Base-by-base conservation (phyloP, 2,888 invertebrate genomes). In the Antheraea assamensis region DNA sequence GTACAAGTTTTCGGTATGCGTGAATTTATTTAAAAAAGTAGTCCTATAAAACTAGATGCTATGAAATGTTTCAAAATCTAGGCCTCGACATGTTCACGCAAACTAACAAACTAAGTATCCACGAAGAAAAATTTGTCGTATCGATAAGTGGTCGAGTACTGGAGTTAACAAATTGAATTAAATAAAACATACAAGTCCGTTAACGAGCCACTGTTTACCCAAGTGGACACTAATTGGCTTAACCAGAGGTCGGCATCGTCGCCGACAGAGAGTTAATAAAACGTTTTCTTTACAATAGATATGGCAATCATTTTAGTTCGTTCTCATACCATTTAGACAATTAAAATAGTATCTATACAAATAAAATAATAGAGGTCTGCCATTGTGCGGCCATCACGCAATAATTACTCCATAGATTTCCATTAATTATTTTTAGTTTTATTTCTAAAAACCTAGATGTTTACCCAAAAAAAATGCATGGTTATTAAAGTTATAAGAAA, bases 161-260 rank as follows among this genome's bases (percentile, higher is more conserved):
- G 87, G 87, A 92, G 88, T 89, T 90, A 83, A 90, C 89, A 92
- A 94, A 94, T 93, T 93, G 90, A 93, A 94, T 94, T 92, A 90
- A 92, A 92, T 92, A 92, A 92, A 93, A 91, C 93, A 94, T 93
- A 94, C 93, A 93, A 92, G 92, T 91, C 92, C 91, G 90, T 92
- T 94, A 94, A 94, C 94, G 93, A 94, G 93, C 90, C 91, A 88
- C 87, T 94, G 93, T 94, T 94, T 93, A 91, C 93, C 92, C 91
- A 92, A 94, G 94, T 93, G 93, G 92, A 92, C 93, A 92, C 91
- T 94, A 94, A 94, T 93, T 94, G 94, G 93, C 92, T 94, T 93
- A 93, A 93, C 93, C 91, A 87, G 89, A 90, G 93, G 93, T 92
- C 92, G 91, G 87, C 90, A 83, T 84, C 82, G 85, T 82, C 84